phyloP scores from a whole-genome alignment of 2,797 vertebrate species.

The Anguilla marmorata region DNA sequence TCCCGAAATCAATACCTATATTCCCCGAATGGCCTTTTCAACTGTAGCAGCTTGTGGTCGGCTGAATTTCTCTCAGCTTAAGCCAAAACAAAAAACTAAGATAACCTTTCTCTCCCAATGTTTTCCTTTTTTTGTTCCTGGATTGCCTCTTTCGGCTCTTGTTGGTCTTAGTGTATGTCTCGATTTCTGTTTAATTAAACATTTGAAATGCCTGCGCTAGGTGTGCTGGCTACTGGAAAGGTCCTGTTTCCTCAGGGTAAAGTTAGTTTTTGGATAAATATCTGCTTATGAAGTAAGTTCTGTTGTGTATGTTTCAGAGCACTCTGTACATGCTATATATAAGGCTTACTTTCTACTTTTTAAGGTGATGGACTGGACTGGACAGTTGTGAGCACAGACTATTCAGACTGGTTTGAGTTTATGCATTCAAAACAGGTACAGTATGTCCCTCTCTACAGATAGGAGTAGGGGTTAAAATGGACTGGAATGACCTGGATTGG shows the following conservation, averaged over 20 bases:
- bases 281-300: background rate
- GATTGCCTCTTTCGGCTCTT: slow-evolving; percentile 1
- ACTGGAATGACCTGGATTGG: too few species aligned
- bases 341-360: background rate
- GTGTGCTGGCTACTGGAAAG: background rate
- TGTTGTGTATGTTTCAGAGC: background rate
- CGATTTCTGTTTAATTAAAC: slow-evolving; percentile 26
- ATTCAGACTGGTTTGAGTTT: background rate
- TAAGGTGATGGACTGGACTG: background rate
- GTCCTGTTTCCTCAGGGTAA: background rate
- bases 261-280: slow-evolving; percentile 1
- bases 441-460: background rate
- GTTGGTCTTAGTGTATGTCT: slow-evolving; percentile 24
- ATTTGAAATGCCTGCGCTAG: background rate
- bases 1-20: slow-evolving; percentile 24
- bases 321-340: slow-evolving; percentile 24
- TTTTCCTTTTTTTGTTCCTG: background rate
- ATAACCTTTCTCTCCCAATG: slow-evolving; percentile 10
- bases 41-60: slow-evolving; percentile 20
- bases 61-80: slow-evolving; percentile 21
- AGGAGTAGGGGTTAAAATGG: background rate
- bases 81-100: slow-evolving; percentile 17
- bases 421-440: background rate
- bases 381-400: background rate
- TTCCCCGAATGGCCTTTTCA: slow-evolving; percentile 18